Percentiles rank a stretch among this genome's conserved stretches.
Conservation (phyloP, 2,888 invertebrate genomes). For the Tipula vernalis region DNA sequence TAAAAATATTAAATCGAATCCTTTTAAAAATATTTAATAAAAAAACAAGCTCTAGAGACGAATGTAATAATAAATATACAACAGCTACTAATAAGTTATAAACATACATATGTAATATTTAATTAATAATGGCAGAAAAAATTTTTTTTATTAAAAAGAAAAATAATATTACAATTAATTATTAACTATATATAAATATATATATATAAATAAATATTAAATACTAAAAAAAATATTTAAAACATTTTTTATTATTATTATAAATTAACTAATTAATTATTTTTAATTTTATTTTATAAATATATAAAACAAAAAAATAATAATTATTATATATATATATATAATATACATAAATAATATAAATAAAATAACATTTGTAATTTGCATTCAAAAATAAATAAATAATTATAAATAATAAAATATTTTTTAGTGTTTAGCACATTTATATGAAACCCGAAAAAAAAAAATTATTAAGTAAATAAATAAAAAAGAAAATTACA, state of each 20-base stretch:
- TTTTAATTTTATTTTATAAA: not conserved
- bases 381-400: not conserved
- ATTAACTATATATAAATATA: not conserved
- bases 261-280: not conserved
- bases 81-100: not conserved
- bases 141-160: not conserved
- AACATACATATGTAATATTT: not conserved
- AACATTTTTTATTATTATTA: not conserved
- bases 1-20: not conserved
- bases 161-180: not conserved
- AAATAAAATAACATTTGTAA: not conserved
- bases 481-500: not conserved
- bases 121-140: not conserved
- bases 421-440: constrained; percentile 10
- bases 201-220: not conserved
- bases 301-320: not conserved
- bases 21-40: not conserved
- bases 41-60: not conserved
- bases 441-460: constrained; percentile 4
- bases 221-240: not conserved
- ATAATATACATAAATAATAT: not conserved
- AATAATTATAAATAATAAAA: constrained; percentile 6
- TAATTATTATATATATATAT: not conserved
- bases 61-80: not conserved
- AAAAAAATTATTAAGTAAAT: not conserved